Percentiles rank a stretch among this genome's conserved stretches.
These are phyloP conservation scores for Chironomus striatipennis DNA, from an alignment of 1,140 invertebrate genomes.

Conservation along the genomic window DNA sequence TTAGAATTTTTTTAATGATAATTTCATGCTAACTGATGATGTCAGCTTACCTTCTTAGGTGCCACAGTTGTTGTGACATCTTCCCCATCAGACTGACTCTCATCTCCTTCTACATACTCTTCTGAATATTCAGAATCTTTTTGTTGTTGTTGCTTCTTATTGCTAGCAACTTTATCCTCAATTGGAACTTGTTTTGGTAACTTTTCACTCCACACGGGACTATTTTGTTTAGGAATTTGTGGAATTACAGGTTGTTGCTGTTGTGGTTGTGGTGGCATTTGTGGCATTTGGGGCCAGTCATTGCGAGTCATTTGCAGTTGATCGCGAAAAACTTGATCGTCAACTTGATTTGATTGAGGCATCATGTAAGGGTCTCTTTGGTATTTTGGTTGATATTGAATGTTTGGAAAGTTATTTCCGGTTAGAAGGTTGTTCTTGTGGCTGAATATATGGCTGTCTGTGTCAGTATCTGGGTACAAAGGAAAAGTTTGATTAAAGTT, in stretches of 20 bases:
- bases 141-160: slow-evolving; percentile 25
- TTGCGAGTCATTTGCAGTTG: not conserved
- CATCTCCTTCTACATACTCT: slow-evolving; percentile 38
- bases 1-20: not conserved
- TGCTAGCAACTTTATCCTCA: slow-evolving; percentile 28
- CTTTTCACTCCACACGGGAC: slow-evolving; percentile 13
- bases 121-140: slow-evolving; percentile 30
- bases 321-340: slow-evolving; percentile 23
- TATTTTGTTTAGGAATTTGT: slow-evolving; percentile 26
- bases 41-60: slow-evolving; percentile 36
- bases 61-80: slow-evolving; percentile 34
- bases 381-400: slow-evolving; percentile 12
- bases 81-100: slow-evolving; percentile 25
- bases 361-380: slow-evolving; percentile 29
- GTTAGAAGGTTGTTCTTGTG: slow-evolving; percentile 55
- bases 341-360: slow-evolving; percentile 28
- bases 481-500: too few relatives aligned
- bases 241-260: slow-evolving; percentile 26
- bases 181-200: slow-evolving; percentile 18
- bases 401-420: slow-evolving; percentile 20
- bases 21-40: not conserved
- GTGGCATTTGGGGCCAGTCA: slow-evolving; percentile 26
- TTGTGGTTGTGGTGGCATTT: slow-evolving; percentile 25
- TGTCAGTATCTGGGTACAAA: slow-evolving; percentile 32
- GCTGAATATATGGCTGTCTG: slow-evolving; percentile 51